Base-by-base conservation (phyloP, 2,888 invertebrate species). In the Tenthredo livida region DNA sequence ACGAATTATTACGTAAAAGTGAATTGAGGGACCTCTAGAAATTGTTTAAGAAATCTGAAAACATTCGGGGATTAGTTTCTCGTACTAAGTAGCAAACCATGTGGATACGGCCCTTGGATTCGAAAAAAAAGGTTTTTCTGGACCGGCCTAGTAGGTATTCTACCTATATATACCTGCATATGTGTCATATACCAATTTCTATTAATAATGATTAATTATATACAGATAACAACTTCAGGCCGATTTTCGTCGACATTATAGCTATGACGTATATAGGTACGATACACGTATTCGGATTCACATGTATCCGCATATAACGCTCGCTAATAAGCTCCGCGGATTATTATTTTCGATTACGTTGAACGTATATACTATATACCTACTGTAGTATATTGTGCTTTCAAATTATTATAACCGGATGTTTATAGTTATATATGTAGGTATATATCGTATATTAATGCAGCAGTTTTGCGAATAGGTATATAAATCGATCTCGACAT, bases 191-290 rank as follows among this genome's bases (percentile, higher is more conserved):
- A 37, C 77, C 33, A 40, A 43, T 80, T 80, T 80, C 80, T 80
- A 80, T 80, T 65, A 80, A 80, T 80, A 40, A 80, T 80, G 80
- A 80, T 80, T 33, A 61, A 80, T 80, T 80, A 40, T 80, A 3
- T 40, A 80, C 37, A 43, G 61, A 65, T 80, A 77, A 54, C 77
- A 61, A 37, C 5, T 40, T 1, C n/a, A 15, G 47, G 78, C 10
- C 77, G 40, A 54, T 77, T 54, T 29, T 77, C 77, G 50, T 50
- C 29, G 72, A 54, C 33, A 77, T 54, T 77, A 58, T 17, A n/a
- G 37, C 17, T 77, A n/a, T n/a, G 33, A 77, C 54, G 54, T 54
- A 9, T 77, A 9, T 77, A n/a, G n/a, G n/a, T n/a, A 21, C 6
- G 29, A 50, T 9, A 29, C 37, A 72, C 9, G 6, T 25, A 61